Base-by-base conservation (phyloP, 30 jellyfish, hydroid and myxozoan genomes). In the Pelagia noctiluca region DNA sequence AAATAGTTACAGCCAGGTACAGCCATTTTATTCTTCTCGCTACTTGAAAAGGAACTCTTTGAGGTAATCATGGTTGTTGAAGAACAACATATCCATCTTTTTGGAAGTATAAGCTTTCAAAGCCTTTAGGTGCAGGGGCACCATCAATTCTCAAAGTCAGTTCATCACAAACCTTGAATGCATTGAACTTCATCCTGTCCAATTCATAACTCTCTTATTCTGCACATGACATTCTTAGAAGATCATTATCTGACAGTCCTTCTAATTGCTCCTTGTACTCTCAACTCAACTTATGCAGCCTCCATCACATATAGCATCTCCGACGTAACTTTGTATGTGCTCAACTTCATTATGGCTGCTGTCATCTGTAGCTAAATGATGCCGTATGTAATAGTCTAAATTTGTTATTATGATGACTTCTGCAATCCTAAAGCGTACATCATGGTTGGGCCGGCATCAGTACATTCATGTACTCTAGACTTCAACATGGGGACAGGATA, bases 331-430 rank as follows among this genome's bases (percentile, higher is more conserved):
- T 46, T 83, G 94, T 21, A 83, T 50, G 28, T 87, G 69, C 71
- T 83, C 94, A 33, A 83, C 87, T 62, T 54, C 94, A 54, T 83
- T 83, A 36, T 71, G 94, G 72, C 94, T 83, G 94, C 94, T 82
- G 82, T 83, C 94, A 83, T 32, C 87, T 30, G 80, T 75, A 18
- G 87, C 94, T 47, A 69, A 70, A 63, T 83, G 94, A 50, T 60
- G 86, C 64, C 88, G 76, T 18, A 83, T 83, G 79, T 54, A 72
- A 34, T 69, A 69, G 54, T 71, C 81, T 31, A 12, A 29, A 26
- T 71, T 46, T 35, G 69, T 26, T 28, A 83, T 69, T 33, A 35
- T 48, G 73, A 82, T 70, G 49, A 54, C 71, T 66, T 64, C 83
- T 54, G 91, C 84, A 82, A 82, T 49, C 30, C 91, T 48, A 49